A percentile compares a stretch with the other conserved stretches of the same genome.
These are phyloP conservation scores for Thalpophila matura DNA, from an alignment of 2,888 invertebrate species.

Conservation along the genomic window DNA sequence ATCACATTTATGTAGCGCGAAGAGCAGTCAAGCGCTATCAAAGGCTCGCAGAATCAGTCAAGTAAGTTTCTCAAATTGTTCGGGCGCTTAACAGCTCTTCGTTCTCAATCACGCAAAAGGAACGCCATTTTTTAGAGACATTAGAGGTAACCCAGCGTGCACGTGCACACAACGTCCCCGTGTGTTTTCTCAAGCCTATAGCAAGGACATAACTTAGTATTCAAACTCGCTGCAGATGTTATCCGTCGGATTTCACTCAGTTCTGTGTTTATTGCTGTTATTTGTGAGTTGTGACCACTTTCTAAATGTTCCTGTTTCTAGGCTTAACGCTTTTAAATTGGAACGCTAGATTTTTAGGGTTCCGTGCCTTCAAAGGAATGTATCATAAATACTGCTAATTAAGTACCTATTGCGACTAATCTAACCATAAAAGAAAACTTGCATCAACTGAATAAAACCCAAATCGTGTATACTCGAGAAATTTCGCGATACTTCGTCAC, in stretches of 20 bases:
- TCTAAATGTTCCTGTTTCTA: slow-evolving; percentile 61
- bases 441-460: background rate
- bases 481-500: slow-evolving; percentile 12
- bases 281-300: slow-evolving; percentile 62
- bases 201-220: slow-evolving; percentile 63
- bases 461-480: slow-evolving; percentile 33
- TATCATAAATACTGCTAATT: background rate
- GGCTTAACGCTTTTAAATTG: slow-evolving; percentile 17
- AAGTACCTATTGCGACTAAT: no score
- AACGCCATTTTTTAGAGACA: no score
- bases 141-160: background rate
- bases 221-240: slow-evolving; percentile 59
- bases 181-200: slow-evolving; percentile 35
- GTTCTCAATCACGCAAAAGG: no score
- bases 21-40: no score
- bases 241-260: slow-evolving; percentile 69
- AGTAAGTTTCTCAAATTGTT: no score
- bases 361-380: no score
- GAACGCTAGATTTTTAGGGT: slow-evolving; percentile 13
- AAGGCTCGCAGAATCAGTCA: no score
- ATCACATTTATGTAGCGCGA: no score
- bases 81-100: no score
- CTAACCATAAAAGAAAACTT: no score
- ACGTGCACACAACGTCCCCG: background rate
- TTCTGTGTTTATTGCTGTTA: slow-evolving; percentile 62